Evolutionary conservation across 2,113 vertebrate genomes (phyloP), one percentile per base, ranked within the genome.

Genomic region (Chlorocebus sabaeus): DNA sequence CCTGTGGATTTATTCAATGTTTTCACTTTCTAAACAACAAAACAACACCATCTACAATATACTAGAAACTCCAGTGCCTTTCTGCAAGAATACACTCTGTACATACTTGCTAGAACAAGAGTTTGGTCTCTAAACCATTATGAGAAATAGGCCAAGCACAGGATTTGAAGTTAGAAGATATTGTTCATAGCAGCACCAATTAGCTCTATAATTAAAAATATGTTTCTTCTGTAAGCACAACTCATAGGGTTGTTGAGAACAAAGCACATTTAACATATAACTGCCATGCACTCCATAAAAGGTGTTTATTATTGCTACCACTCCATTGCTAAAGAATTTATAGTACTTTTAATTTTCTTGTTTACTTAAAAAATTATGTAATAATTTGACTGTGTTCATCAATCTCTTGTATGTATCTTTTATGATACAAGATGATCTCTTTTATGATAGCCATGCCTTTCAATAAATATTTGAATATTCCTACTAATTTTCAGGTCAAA

Each of bases 11-110:
- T 88, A 57, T 8, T 57, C 55, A 73, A 1, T 79, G 50, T 52
- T 70, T 93, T 95, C 35, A 81, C 59, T 95, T 91, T 50, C n/a
- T 83, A 91, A 95, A 93, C 50, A 64, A 38, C 10, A 35, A 81
- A 86, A 79, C 9, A 76, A 52, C 17, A 85, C 8, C n/a, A 67
- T 18, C 23, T 85, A 4, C 38, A 23, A 59, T 20, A 30, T 70
- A 25, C 40, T 83, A 85, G 73, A 78, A 43, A 70, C 43, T 50
- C 17, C 13, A 40, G 32, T 87, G 3, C 14, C 50, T 86, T 87
- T 90, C 30, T 22, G 18, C 5, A 83, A 92, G 40, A 83, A 68
- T 25, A 68, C 4, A 61, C 43, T 76, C 35, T 67, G 23, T 17
- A 40, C 18, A 18, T 67, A 25, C 30, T 76, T 93, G 13, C 38